Evolutionary conservation across 2,888 invertebrate species (phyloP).

Genomic region (Oxystoma pomonae): DNA sequence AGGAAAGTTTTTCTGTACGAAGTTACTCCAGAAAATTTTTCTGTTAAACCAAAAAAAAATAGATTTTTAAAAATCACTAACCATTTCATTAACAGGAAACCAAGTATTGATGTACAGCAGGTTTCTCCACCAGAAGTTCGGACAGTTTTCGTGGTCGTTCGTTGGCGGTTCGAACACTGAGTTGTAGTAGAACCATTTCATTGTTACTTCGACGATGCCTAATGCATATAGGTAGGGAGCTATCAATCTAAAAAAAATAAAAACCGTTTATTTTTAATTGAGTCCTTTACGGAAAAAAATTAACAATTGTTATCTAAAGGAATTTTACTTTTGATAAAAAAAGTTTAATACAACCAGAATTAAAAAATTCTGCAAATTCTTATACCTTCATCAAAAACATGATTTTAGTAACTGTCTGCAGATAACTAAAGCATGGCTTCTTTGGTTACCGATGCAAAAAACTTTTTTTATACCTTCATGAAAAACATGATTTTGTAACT

Average conservation of each 20-base stretch:
- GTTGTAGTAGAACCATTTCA: slow-evolving; percentile 79
- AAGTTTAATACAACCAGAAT: too few relatives aligned
- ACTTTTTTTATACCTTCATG: too few relatives aligned
- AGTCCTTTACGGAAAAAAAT: not conserved
- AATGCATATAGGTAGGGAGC: slow-evolving; percentile 80
- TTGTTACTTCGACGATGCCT: slow-evolving; percentile 78
- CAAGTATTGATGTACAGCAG: slow-evolving; percentile 81
- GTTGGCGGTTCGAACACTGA: slow-evolving; percentile 83
- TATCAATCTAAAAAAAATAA: slow-evolving; percentile 63
- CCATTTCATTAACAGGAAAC: slow-evolving; percentile 82
- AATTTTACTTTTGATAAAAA: not conserved
- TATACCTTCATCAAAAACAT: too few relatives aligned
- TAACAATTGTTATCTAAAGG: not conserved
- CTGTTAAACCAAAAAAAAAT: too few relatives aligned
- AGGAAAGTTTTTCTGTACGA: too few relatives aligned
- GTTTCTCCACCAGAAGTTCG: slow-evolving; percentile 86
- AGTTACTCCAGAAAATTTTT: too few relatives aligned
- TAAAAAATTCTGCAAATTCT: too few relatives aligned
- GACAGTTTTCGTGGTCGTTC: slow-evolving; percentile 75
- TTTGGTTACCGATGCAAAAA: too few relatives aligned
- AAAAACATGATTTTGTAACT: too few relatives aligned
- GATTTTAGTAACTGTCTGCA: too few relatives aligned
- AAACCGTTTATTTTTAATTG: not conserved
- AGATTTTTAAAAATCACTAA: too few relatives aligned
- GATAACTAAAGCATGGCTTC: too few relatives aligned